Evolutionary conservation across 2,888 invertebrate genomes (phyloP), one percentile per base, ranked within the genome.

Genomic region (Ischnus inquisitorius): DNA sequence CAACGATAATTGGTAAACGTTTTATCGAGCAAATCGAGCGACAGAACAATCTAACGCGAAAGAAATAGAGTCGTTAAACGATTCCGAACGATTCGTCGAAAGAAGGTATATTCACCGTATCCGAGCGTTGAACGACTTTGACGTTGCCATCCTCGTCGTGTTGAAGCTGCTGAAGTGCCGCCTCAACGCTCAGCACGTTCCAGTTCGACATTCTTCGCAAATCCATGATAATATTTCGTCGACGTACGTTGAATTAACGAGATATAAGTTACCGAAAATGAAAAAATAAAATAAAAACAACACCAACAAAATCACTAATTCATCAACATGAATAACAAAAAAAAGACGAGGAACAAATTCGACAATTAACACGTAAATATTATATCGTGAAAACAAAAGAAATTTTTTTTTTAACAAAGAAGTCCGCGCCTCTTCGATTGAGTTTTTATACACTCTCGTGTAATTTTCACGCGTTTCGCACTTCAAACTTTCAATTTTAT

Each of bases 201-300:
- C 94, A 94, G 85, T 91, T 93, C 0, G 94, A 94, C 92, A 93
- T 92, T 88, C 94, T 93, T 86, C 94, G 92, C 46, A 86, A 5
- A 83, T 93, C 93, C 93, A 93, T 93, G 22, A 72, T 34, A 34
- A 34, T 34, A 6, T 34, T 34, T 34, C 34, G 34, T 34, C 34
- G 34, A 6, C 34, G 34, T 6, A 34, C 6, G 34, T 34, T 34
- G 34, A 34, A 34, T 34, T 34, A 34, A 74, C 10, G 28, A 69
- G 68, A 64, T 74, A 80, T 14, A 60, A 57, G 10, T 48, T 10
- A 48, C 57, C 69, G 69, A 48, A 67, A 83, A 72, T n/a, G 22
- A 71, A 69, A 25, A 68, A 74, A 1, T 28, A 14, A 28, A 48
- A 71, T 22, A 10, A 64, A 54, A 67, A 43, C 34, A 67, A 67